A percentile compares a stretch with the other conserved stretches of the same genome.
phyloP scores from a whole-genome alignment of 64 coral and sea anemone genomes.

The Cladopsammia gracilis region DNA sequence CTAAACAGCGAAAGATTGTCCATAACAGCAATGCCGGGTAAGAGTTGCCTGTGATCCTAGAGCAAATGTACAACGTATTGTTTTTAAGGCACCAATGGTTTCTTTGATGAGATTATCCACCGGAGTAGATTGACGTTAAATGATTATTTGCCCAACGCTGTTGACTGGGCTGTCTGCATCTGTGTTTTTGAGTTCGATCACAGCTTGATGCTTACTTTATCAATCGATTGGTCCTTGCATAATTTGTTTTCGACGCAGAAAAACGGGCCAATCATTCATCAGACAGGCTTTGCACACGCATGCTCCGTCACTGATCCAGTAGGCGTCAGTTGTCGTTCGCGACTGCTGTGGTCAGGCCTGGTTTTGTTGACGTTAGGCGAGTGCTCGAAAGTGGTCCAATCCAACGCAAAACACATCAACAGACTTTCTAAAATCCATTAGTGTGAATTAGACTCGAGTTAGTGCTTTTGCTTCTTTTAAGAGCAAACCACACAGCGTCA shows the following conservation, averaged over 20 bases:
- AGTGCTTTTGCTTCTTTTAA: constrained; percentile 78
- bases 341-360: constrained; percentile 29
- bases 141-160: constrained; percentile 59
- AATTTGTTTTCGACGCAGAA: constrained; percentile 51
- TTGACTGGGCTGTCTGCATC: constrained; percentile 73
- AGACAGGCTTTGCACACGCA: constrained; percentile 55
- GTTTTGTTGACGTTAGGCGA: constrained; percentile 26
- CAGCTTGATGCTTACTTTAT: constrained; percentile 79
- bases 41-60: background rate
- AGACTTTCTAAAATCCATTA: constrained; percentile 63
- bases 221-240: constrained; percentile 62
- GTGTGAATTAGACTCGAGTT: constrained; percentile 56
- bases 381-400: background rate
- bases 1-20: constrained; percentile 76
- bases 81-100: constrained; percentile 15
- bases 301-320: constrained; percentile 50
- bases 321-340: constrained; percentile 38
- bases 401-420: constrained; percentile 36
- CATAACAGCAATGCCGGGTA: constrained; percentile 52
- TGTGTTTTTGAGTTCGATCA: constrained; percentile 71
- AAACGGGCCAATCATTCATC: constrained; percentile 45
- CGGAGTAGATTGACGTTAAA: constrained; percentile 64
- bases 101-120: constrained; percentile 60
- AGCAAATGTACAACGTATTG: constrained; percentile 33
- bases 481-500: constrained; percentile 52